Evolutionary conservation across 2,113 vertebrate genomes (phyloP).

Genomic region (Lepus americanus): DNA sequence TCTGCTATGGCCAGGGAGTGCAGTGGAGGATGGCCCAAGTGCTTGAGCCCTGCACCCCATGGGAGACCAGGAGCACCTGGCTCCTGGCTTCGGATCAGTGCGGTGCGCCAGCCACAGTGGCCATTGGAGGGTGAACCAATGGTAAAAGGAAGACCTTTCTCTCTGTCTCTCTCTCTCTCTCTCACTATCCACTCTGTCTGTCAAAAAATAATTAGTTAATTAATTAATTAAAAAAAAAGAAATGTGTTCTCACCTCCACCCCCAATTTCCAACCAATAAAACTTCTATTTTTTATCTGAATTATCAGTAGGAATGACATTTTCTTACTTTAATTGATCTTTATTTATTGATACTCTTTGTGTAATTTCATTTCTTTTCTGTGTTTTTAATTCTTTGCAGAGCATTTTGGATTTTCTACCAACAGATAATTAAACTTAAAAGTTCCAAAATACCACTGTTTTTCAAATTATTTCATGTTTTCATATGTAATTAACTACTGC

Average conservation of each 20-base stretch:
- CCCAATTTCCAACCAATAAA: not conserved
- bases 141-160: too few relatives aligned
- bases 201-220: too few relatives aligned
- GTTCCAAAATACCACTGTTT: not conserved
- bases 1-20: too few relatives aligned
- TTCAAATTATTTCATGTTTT: slow-evolving; percentile 26
- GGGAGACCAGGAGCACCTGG: too few relatives aligned
- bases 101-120: too few relatives aligned
- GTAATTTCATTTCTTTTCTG: not conserved
- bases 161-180: too few relatives aligned
- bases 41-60: too few relatives aligned
- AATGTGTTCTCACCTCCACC: not conserved
- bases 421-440: slow-evolving; percentile 31
- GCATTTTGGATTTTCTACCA: slow-evolving; percentile 31
- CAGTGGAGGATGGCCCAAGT: too few relatives aligned
- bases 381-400: not conserved
- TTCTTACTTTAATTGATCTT: not conserved
- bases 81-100: too few relatives aligned
- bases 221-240: too few relatives aligned
- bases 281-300: not conserved
- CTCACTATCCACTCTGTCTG: too few relatives aligned
- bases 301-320: not conserved
- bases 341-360: not conserved
- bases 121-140: too few relatives aligned
- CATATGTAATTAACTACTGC: slow-evolving; percentile 6